Conservation (phyloP, 1,140 invertebrate species). For the Brachionus rotundiformis region DNA sequence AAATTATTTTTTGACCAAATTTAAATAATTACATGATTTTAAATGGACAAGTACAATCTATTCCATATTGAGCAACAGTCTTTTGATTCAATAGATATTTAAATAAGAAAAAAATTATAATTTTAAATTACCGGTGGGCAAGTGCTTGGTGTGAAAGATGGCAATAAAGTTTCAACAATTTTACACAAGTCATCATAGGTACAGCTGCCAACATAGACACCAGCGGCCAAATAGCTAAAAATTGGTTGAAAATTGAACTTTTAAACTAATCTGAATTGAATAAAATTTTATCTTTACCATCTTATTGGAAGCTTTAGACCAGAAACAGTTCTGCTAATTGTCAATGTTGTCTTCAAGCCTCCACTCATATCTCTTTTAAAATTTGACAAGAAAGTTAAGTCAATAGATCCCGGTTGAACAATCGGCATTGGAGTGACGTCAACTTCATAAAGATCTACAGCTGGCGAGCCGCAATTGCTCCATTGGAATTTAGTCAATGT, state of each 20-base stretch:
- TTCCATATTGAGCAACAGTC: slow-evolving; percentile 25
- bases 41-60: slow-evolving; percentile 51
- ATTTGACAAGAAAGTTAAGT: not conserved
- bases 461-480: slow-evolving; percentile 35
- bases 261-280: no score
- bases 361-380: slow-evolving; percentile 21
- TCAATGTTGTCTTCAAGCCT: not conserved
- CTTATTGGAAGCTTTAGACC: slow-evolving; percentile 39
- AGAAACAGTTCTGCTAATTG: slow-evolving; percentile 15
- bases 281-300: not conserved
- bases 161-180: slow-evolving; percentile 29
- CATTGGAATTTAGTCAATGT: slow-evolving; percentile 33
- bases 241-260: no score
- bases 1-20: not conserved
- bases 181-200: slow-evolving; percentile 40
- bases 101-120: not conserved
- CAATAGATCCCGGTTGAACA: slow-evolving; percentile 25
- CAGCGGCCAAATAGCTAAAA: slow-evolving; percentile 39
- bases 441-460: not conserved
- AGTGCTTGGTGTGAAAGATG: not conserved
- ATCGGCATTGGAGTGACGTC: slow-evolving; percentile 50
- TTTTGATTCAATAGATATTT: not conserved
- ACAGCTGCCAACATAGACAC: slow-evolving; percentile 48
- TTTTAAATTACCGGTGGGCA: slow-evolving; percentile 17
- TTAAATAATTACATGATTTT: not conserved